A percentile compares a stretch with the other conserved stretches of the same genome.
Evolutionary conservation across 2,113 vertebrate genomes (phyloP).

Genomic region (Vulpes vulpes): DNA sequence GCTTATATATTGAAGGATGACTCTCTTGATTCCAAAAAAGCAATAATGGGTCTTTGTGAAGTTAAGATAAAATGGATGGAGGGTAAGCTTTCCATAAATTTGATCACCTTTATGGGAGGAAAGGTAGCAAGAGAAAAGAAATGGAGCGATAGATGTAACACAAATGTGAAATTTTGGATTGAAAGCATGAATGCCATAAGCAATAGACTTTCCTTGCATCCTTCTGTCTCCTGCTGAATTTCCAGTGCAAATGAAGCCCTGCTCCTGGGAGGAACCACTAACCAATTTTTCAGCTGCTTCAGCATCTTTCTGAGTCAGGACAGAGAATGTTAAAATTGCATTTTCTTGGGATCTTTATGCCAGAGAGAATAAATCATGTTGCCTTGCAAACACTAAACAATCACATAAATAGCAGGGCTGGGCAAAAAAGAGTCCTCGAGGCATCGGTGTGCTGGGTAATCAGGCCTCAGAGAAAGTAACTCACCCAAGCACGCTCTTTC

Average conservation of each 20-base stretch:
- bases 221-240: neutral
- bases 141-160: neutral
- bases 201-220: neutral
- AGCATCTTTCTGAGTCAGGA: slow-evolving; percentile 63
- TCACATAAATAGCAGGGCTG: slow-evolving; percentile 39
- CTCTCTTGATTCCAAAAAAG: neutral
- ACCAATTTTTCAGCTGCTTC: slow-evolving; percentile 44
- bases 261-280: neutral
- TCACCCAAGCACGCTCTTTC: neutral
- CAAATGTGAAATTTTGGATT: neutral
- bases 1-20: neutral
- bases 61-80: neutral
- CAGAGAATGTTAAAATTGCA: slow-evolving; percentile 61
- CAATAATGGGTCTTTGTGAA: neutral
- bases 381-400: slow-evolving; percentile 43
- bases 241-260: neutral
- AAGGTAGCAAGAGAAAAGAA: neutral
- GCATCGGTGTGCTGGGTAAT: neutral
- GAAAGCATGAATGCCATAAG: neutral
- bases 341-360: slow-evolving; percentile 67
- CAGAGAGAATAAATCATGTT: slow-evolving; percentile 65
- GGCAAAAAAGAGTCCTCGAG: neutral
- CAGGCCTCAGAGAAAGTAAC: neutral
- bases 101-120: neutral
- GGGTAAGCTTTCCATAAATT: neutral